Base-by-base conservation (phyloP, 2,113 vertebrate genomes). In the Panthera tigris region DNA sequence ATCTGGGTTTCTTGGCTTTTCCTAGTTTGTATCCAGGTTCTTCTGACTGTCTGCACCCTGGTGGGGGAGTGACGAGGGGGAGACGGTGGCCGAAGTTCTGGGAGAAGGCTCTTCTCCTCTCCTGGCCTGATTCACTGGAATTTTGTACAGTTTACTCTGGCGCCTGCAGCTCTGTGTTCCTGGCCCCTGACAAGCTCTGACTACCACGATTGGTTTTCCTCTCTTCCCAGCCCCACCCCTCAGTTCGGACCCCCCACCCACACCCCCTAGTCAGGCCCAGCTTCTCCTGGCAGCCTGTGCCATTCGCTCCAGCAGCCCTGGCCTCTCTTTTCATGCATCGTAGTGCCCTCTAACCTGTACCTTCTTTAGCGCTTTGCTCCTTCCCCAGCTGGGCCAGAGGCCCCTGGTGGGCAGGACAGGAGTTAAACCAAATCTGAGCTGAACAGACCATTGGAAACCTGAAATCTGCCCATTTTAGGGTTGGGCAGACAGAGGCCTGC, bases 291-390 rank as follows among this genome's bases (percentile, higher is more conserved):
- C 27, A 10, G n/a, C 48, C 50, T n/a, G 92, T 5, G 27, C 39
- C 2, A 0, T 27, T 41, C 6, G 2, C 52, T 39, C 15, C 52
- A 1, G 71, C 48, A 23, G 7, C 50, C 19, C 48, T 0, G n/a
- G 31, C 50, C 69, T 93, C 73, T 85, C 29, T 78, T 63, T 55
- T 45, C 23, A 68, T 23, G 25, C 18, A n/a, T 23, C 2, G 21
- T 18, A 23, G 29, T 68, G 61, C 41, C 48, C n/a, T 45, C 33
- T n/a, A 55, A 69, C n/a, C 33, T 4, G 10, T 4, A 21, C 33
- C 21, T 88, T 25, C n/a, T 15, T 39, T 8, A 39, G n/a, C 50
- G 29, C 82, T 57, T 66, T 65, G 36, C 36, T 61, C 2, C 69
- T 91, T 85, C n/a, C 48, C 65, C 57, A 68, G 52, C 19, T 8